A percentile compares a stretch with the other conserved stretches of the same genome.
Evolutionary conservation across 1,140 invertebrate species (phyloP).

Genomic region (Tetramorium alpestre): DNA sequence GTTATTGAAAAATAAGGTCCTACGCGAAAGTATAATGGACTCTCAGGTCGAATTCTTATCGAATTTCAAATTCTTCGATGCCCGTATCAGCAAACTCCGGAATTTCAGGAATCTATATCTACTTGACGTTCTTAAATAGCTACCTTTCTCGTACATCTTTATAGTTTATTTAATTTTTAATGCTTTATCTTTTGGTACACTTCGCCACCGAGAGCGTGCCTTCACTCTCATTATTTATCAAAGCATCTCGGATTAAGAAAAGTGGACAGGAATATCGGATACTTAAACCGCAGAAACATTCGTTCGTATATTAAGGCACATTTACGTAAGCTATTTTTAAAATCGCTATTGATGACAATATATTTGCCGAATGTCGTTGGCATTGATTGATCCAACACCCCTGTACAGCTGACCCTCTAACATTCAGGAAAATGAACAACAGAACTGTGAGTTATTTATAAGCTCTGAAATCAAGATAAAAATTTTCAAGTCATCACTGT

Average conservation of each 20-base stretch:
- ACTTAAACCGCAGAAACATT: conserved; percentile 2
- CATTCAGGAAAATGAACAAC: neutral
- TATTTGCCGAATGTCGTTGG: conserved; percentile 26
- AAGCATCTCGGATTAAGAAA: conserved; percentile 61
- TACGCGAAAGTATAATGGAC: neutral
- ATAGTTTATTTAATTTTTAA: conserved; percentile 13
- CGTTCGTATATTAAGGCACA: conserved; percentile 21
- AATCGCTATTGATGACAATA: neutral
- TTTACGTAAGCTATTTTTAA: conserved; percentile 27
- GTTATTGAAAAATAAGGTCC: neutral
- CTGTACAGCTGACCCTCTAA: neutral
- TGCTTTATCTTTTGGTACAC: conserved; percentile 8
- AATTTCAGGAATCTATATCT: neutral
- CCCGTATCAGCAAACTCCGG: neutral
- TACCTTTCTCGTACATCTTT: neutral
- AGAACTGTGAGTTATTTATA: neutral
- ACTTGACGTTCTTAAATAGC: conserved; percentile 11
- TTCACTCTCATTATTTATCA: conserved; percentile 45
- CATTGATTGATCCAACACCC: conserved; percentile 31
- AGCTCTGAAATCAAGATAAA: neutral
- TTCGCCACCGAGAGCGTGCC: neutral
- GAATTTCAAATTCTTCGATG: neutral
- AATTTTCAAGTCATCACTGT: neutral
- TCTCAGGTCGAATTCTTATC: neutral
- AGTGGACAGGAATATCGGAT: conserved; percentile 33